phyloP scores from a whole-genome alignment of 2,888 invertebrate genomes.

The Timandra comae region DNA sequence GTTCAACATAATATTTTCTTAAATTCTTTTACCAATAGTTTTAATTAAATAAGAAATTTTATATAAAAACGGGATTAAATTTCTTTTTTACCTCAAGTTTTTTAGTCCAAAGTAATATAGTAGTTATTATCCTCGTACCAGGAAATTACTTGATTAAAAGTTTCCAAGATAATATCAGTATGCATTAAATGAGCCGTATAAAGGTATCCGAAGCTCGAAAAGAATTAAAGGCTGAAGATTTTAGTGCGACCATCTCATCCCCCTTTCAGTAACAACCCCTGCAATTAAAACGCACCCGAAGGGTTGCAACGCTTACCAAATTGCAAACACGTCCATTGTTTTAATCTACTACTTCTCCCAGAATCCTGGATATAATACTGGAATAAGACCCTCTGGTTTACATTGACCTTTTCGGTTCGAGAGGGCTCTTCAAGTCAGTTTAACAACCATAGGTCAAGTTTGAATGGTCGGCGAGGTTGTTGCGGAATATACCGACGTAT shows the following conservation, averaged over 20 bases:
- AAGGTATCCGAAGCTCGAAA: conserved; percentile 34
- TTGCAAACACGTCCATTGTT: conserved; percentile 74
- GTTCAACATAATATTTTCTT: no score
- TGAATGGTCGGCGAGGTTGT: conserved; percentile 32
- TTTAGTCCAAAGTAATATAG: no score
- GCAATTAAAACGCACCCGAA: conserved; percentile 73
- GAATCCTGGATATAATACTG: conserved; percentile 55
- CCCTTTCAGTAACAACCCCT: conserved; percentile 43
- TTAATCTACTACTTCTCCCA: conserved; percentile 58
- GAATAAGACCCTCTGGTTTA: conserved; percentile 41
- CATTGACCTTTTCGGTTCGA: conserved; percentile 27
- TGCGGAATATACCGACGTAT: conserved; percentile 41
- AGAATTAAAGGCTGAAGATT: conserved; percentile 50
- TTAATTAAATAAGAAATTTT: no score
- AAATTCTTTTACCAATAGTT: no score
- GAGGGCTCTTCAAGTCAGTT: conserved; percentile 14
- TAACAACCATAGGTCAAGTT: conserved; percentile 26
- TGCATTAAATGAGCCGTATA: conserved; percentile 44
- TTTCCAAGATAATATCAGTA: conserved; percentile 36
- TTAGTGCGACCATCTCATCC: conserved; percentile 32
- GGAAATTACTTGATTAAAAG: conserved; percentile 23
- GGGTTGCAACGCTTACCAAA: conserved; percentile 68
- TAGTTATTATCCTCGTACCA: no score
- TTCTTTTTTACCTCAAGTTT: no score
- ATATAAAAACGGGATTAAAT: no score